Evolutionary conservation across 2,113 vertebrate genomes (phyloP).

Genomic region (Tetrax tetrax): DNA sequence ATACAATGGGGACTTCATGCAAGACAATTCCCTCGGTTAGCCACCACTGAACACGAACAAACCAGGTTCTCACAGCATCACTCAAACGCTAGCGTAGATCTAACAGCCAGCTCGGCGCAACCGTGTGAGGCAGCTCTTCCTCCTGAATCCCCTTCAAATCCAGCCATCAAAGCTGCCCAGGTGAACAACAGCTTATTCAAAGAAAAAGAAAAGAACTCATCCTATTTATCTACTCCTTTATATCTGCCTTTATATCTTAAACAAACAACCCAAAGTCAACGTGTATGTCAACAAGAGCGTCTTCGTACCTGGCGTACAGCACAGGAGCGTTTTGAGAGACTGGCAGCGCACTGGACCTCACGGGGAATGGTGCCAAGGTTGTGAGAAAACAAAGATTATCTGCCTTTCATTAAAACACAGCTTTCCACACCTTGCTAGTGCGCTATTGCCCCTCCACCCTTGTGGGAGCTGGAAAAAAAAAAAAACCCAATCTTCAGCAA

Average conservation of each 20-base stretch:
- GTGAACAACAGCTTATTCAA: constrained; percentile 44
- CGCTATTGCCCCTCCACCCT: no score
- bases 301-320: neutral
- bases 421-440: neutral
- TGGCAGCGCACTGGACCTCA: neutral
- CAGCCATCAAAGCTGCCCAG: constrained; percentile 58
- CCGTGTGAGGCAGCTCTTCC: neutral
- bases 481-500: neutral
- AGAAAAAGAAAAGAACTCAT: constrained; percentile 6
- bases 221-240: constrained; percentile 24
- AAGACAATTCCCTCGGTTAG: neutral
- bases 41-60: neutral
- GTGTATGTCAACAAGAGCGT: neutral
- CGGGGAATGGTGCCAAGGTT: neutral
- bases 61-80: neutral
- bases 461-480: neutral
- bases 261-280: constrained; percentile 31
- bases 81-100: neutral
- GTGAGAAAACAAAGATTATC: neutral
- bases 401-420: neutral
- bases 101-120: neutral
- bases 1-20: neutral
- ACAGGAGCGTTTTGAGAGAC: neutral
- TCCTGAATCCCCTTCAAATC: constrained; percentile 28
- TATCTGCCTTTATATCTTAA: constrained; percentile 34